phyloP scores from a whole-genome alignment of 1,140 invertebrate species.

The Olivierus martensii region DNA sequence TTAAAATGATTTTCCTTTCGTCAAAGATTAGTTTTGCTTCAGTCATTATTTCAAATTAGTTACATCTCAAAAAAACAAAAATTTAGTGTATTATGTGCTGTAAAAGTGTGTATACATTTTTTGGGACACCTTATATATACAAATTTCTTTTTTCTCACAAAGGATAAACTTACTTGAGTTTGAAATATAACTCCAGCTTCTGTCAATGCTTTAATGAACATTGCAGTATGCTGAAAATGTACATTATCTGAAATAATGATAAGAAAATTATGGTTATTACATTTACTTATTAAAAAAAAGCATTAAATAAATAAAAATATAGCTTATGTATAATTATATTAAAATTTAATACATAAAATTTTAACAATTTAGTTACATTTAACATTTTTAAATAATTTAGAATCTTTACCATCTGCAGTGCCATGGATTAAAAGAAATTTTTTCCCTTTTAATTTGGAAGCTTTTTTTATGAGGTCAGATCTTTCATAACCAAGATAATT shows the following conservation, averaged over 20 bases:
- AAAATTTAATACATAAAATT: slow-evolving; percentile 4
- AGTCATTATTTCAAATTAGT: too few relatives aligned
- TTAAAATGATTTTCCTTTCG: too few relatives aligned
- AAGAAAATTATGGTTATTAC: not conserved
- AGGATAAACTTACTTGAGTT: slow-evolving; percentile 53
- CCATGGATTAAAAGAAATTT: slow-evolving; percentile 80
- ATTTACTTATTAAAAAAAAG: not conserved
- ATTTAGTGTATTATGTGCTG: too few relatives aligned
- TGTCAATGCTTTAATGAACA: slow-evolving; percentile 66
- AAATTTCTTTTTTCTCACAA: too few relatives aligned
- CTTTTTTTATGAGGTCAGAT: slow-evolving; percentile 69
- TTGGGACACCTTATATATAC: too few relatives aligned
- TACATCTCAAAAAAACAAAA: too few relatives aligned
- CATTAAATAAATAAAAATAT: not conserved
- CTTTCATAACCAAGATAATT: slow-evolving; percentile 83
- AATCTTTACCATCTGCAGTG: slow-evolving; percentile 51
- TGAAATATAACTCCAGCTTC: slow-evolving; percentile 69
- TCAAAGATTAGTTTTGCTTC: too few relatives aligned
- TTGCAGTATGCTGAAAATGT: slow-evolving; percentile 85
- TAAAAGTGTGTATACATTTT: too few relatives aligned
- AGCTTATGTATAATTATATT: slow-evolving; percentile 4
- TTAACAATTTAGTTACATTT: not conserved
- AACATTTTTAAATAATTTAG: not conserved
- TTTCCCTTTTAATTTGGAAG: slow-evolving; percentile 60
- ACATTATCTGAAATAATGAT: slow-evolving; percentile 64